These are phyloP conservation scores for Netelia melanura DNA, from an alignment of 2,888 invertebrate species.

Conservation along the genomic window DNA sequence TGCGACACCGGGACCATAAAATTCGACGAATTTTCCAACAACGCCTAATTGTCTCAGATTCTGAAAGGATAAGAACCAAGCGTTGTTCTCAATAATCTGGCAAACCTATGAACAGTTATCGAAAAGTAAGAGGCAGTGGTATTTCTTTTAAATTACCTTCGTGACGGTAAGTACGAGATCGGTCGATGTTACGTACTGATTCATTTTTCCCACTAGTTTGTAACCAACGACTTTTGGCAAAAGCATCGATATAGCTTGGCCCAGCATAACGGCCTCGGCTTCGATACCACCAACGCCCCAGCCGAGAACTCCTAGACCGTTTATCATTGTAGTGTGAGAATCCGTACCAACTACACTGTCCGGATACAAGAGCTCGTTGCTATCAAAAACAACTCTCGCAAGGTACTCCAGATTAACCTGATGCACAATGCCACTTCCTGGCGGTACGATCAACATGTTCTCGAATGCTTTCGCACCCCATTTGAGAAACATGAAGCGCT, in stretches of 20 bases:
- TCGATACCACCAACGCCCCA: slow-evolving; percentile 99
- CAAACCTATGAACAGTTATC: neutral
- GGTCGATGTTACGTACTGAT: slow-evolving; percentile 95
- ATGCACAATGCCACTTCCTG: slow-evolving; percentile 99
- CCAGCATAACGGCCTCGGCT: slow-evolving; percentile 99
- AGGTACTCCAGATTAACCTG: slow-evolving; percentile 99
- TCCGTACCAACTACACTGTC: slow-evolving; percentile 99
- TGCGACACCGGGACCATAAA: slow-evolving; percentile 97
- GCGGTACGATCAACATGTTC: slow-evolving; percentile 99
- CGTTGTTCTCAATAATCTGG: slow-evolving; percentile 1
- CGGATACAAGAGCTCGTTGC: slow-evolving; percentile 90
- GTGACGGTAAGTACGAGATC: slow-evolving; percentile 99
- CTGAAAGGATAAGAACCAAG: slow-evolving; percentile 56
- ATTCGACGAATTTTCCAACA: slow-evolving; percentile 99
- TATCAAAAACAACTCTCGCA: slow-evolving; percentile 94
- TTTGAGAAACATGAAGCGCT: slow-evolving; percentile 98
- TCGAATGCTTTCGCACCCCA: slow-evolving; percentile 98
- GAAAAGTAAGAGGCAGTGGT: neutral
- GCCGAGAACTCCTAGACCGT: slow-evolving; percentile 97
- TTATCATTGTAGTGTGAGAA: slow-evolving; percentile 99
- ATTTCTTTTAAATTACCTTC: slow-evolving; percentile 88
- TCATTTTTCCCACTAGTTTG: slow-evolving; percentile 92
- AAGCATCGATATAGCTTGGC: slow-evolving; percentile 98
- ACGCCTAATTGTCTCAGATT: slow-evolving; percentile 95
- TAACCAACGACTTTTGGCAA: slow-evolving; percentile 98